Evolutionary conservation across 2,888 invertebrate species (phyloP), one percentile per base, ranked within the genome.

Genomic region (Pyrgus malvae): DNA sequence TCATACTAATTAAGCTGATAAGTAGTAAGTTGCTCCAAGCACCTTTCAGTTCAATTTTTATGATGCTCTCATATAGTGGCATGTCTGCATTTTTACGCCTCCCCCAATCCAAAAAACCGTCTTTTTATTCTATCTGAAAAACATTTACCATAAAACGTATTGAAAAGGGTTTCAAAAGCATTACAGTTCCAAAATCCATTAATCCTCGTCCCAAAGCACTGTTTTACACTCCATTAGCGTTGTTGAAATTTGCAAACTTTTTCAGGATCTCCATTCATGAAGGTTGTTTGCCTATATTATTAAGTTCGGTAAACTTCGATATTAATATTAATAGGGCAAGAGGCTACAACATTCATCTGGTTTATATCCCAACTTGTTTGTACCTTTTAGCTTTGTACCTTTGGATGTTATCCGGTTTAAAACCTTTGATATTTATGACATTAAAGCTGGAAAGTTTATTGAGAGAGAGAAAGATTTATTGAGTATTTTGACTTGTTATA

Each of bases 191-290:
- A 44, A 25, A 53, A 54, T 42, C 50, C 48, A 61, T 59, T 60
- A 60, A 59, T 61, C 56, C 48, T 48, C 50, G 55, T 58, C 61
- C 37, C 40, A 16, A 38, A 56, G 58, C 48, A 50, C 57, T 57
- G 58, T 63, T 62, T 65, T 54, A 62, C 65, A 62, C 62, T 65
- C 62, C 65, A 65, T 65, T 65, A 63, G 50, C 61, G 54, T 50
- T 54, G 58, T 59, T 58, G 44, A 53, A 58, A 58, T 59, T 55
- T 29, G 19, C 46, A 45, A 59, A 61, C 49, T 63, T 59, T 61
- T 58, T 55, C 35, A 48, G 56, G 6, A 21, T 45, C 38, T 38
- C 49, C 61, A 55, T 59, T 58, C 58, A 53, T 49, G 42, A 31
- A 55, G 56, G 42, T 57, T 57, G 53, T 53, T 38, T 31, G 35